Evolutionary conservation across 1,140 invertebrate genomes (phyloP), one percentile per base, ranked within the genome.

Genomic region (Coptotermes formosanus): DNA sequence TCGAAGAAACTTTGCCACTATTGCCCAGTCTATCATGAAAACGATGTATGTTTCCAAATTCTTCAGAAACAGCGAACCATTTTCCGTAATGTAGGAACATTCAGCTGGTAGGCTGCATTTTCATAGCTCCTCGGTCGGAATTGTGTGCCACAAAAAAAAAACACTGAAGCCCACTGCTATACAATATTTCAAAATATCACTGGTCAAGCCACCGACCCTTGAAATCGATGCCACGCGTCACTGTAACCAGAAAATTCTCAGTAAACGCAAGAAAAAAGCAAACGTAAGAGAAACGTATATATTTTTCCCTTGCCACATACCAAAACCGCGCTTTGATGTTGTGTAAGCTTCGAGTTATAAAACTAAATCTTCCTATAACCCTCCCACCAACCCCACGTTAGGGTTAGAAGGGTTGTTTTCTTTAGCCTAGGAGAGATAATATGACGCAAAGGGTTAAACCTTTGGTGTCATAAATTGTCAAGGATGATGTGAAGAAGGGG

Each of bases 391-490:
- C 64, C n/a, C 64, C 25, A 75, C 9, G 64, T 30, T 75, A 30
- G 64, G 64, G 64, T 30, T 75, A 75, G 64, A 75, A 75, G 64
- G 64, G 64, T 75, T 75, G 64, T 75, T 75, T 75, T 75, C 64
- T 25, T 75, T 75, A 75, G 64, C 64, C 64, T 75, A 75, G 64
- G 7, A 75, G n/a, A 30, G 64, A 75, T 75, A 75, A 75, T 75
- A 30, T n/a, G 64, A 75, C 64, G 64, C 64, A 75, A 75, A 75
- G 64, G 64, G 64, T 75, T 75, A 75, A 25, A 75, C 25, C 25
- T n/a, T n/a, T 75, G 64, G 64, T 75, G 64, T 75, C 64, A 75
- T 75, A 75, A 75, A 75, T 75, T 75, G 25, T 12, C 64, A 75
- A 75, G 64, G 25, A 75, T 75, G 64, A 75, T 2, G 64, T 75